These are phyloP conservation scores for Tanypteryx hageni DNA, from an alignment of 2,888 invertebrate species.

Conservation along the genomic window DNA sequence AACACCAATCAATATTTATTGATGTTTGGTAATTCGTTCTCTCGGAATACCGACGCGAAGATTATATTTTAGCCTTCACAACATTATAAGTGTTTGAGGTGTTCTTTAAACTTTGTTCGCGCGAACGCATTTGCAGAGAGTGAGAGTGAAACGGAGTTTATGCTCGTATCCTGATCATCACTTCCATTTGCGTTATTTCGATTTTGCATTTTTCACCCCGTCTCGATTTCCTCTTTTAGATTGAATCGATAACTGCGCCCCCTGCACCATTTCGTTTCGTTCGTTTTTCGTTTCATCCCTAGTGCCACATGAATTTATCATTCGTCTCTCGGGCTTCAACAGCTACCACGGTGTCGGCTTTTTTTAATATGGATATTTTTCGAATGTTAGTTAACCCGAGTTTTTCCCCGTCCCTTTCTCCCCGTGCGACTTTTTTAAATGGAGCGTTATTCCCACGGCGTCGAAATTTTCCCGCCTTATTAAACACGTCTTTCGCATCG, in stretches of 20 bases:
- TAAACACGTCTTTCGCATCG: background rate
- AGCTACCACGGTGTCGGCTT: slow-evolving; percentile 3
- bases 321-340: background rate
- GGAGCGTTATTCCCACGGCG: background rate
- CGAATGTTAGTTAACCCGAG: background rate
- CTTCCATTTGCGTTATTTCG: slow-evolving; percentile 13
- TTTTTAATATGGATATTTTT: slow-evolving; percentile 18
- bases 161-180: background rate
- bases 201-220: slow-evolving; percentile 50
- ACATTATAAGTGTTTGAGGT: too few relatives aligned
- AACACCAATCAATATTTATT: too few relatives aligned
- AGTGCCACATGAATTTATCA: slow-evolving; percentile 30
- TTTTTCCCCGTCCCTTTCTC: slow-evolving; percentile 1
- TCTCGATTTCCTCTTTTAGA: slow-evolving; percentile 58
- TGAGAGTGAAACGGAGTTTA: background rate
- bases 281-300: slow-evolving; percentile 6
- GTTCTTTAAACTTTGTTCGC: background rate
- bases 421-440: background rate
- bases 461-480: background rate
- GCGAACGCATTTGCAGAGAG: background rate
- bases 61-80: too few relatives aligned
- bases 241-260: slow-evolving; percentile 33
- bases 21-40: too few relatives aligned
- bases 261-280: slow-evolving; percentile 25
- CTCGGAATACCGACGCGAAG: too few relatives aligned